Percentiles rank a stretch among this genome's conserved stretches.
Conservation (phyloP, 2,888 invertebrate genomes). For the Exocentrus adspersus region DNA sequence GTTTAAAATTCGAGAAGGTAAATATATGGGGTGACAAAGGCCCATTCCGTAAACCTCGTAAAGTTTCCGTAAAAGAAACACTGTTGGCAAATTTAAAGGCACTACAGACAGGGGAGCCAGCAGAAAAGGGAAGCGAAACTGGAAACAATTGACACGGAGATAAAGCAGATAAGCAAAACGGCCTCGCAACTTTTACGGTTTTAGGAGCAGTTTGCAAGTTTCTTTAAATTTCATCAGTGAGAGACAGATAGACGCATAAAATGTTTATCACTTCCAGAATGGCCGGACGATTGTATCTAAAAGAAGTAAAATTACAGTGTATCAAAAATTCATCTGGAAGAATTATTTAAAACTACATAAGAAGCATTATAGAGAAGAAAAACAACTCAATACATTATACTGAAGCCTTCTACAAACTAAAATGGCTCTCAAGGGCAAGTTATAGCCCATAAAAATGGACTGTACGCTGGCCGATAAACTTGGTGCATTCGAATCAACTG, state of each 20-base stretch:
- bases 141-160: not conserved
- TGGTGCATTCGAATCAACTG: not conserved
- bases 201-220: not conserved
- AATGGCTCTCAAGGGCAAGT: too few species aligned
- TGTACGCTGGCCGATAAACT: not conserved
- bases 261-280: not conserved
- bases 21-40: too few species aligned
- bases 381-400: too few species aligned
- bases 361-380: not conserved
- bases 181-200: not conserved
- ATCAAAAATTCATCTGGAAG: not conserved
- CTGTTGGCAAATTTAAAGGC: not conserved
- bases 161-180: not conserved
- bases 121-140: not conserved
- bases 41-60: too few species aligned
- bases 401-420: too few species aligned
- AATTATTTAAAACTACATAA: too few species aligned
- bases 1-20: too few species aligned
- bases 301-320: not conserved
- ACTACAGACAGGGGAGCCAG: not conserved
- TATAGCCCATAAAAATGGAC: not conserved
- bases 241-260: not conserved
- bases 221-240: not conserved
- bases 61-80: too few species aligned
- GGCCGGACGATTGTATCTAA: not conserved